Percentiles rank a stretch among this genome's conserved stretches.
phyloP scores from a whole-genome alignment of 1,140 invertebrate genomes.

The Ylistrum balloti region DNA sequence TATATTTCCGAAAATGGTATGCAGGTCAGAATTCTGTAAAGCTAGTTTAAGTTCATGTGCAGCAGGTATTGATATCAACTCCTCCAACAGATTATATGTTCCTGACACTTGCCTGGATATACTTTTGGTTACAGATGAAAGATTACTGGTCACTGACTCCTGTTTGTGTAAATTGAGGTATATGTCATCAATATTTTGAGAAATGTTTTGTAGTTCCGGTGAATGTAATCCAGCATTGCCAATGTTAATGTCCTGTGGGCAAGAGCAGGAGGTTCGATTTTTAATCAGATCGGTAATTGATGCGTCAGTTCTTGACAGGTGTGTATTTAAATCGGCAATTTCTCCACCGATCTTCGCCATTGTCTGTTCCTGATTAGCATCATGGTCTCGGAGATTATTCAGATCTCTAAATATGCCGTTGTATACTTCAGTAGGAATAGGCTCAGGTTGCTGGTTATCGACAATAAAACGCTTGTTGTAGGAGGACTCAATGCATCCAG shows the following conservation, averaged over 20 bases:
- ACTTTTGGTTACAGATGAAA: neutral
- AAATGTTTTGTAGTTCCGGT: neutral
- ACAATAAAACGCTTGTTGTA: neutral
- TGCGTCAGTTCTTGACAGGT: slow-evolving; percentile 1
- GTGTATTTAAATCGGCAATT: neutral
- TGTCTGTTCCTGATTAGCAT: neutral
- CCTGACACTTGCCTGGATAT: neutral
- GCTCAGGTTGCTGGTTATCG: neutral
- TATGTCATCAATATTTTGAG: neutral
- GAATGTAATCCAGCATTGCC: neutral
- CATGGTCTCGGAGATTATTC: neutral
- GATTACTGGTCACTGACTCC: neutral
- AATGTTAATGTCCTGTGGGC: neutral
- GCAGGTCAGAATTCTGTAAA: neutral
- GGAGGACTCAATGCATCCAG: neutral
- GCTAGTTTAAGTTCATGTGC: neutral
- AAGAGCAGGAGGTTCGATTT: neutral
- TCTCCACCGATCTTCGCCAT: neutral
- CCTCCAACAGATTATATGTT: neutral
- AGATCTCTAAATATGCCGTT: neutral
- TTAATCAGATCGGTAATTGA: neutral
- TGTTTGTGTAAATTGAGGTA: no score
- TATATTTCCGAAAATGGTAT: neutral
- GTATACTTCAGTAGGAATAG: neutral
- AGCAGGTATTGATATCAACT: neutral